Evolutionary conservation across 2,797 vertebrate species (phyloP).

Genomic region (Nannoperca obscura): DNA sequence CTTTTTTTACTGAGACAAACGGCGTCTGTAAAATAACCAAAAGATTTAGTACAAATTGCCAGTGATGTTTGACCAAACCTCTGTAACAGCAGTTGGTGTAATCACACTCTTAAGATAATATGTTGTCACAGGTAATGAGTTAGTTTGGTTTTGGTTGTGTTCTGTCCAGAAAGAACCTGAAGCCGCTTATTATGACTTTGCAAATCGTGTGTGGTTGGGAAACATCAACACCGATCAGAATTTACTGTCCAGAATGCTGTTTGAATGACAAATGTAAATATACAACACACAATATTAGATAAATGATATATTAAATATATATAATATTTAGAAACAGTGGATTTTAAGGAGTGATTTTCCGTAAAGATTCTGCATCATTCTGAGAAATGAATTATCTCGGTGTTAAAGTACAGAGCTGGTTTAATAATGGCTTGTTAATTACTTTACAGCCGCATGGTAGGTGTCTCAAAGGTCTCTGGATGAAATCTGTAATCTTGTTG

Average conservation of each 20-base stretch:
- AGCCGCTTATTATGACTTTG: not conserved
- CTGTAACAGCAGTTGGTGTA: not conserved
- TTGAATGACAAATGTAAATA: not conserved
- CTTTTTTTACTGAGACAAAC: not conserved
- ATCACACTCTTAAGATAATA: not conserved
- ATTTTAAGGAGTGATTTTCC: too few species aligned
- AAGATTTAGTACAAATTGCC: not conserved
- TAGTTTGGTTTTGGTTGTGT: not conserved
- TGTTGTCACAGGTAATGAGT: not conserved
- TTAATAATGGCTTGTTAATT: conserved; percentile 25
- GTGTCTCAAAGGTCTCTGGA: conserved; percentile 63
- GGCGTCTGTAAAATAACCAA: not conserved
- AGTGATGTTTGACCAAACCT: not conserved
- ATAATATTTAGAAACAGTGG: not conserved
- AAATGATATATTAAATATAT: not conserved
- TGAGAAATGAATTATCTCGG: conserved; percentile 1
- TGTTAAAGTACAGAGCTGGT: conserved; percentile 36
- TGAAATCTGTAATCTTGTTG: conserved; percentile 2
- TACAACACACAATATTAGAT: not conserved
- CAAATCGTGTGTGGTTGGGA: not conserved
- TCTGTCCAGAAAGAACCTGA: not conserved
- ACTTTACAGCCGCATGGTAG: conserved; percentile 10
- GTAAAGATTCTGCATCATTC: not conserved
- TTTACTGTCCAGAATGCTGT: not conserved
- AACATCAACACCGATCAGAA: not conserved